Evolutionary conservation across 1,140 invertebrate genomes (phyloP), one percentile per base, ranked within the genome.

Genomic region (Gryon sp.): DNA sequence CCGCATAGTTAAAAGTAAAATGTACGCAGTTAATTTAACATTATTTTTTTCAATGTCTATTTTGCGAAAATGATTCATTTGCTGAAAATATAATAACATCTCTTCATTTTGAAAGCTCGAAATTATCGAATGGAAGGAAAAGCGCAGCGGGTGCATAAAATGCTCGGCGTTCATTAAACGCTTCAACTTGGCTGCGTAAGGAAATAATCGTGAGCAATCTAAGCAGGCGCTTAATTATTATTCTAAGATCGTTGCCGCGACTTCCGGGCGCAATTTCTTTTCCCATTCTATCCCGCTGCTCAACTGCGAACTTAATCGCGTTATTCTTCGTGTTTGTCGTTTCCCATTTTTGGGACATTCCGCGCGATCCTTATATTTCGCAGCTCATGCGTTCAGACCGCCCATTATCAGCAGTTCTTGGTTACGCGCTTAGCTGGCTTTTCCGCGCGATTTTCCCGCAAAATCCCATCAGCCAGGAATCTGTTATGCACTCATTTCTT

Each of bases 391-490:
- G 52, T 70, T 70, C 74, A 65, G 45, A n/a, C n/a, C 57, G 41
- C 41, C 57, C 50, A 62, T 76, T 76, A 69, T 69, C 73, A 75
- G 43, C 43, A 41, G 62, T 68, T n/a, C 48, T 52, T 70, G 52
- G 59, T 65, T 76, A 65, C 59, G 40, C 73, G 65, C 73, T 69
- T 48, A 68, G 59, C 62, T 45, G 59, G 4, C 4, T 63, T 63
- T 69, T 76, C 65, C 55, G 19, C 32, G 48, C 59, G 62, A 76
- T 69, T 76, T 46, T 66, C 62, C 32, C 1, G 2, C 53, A 20
- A 50, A 65, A 74, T 66, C 52, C 62, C 53, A 60, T 66, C 70
- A 66, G 60, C 41, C 45, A 32, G 15, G 52, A 65, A 74, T 53
- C 53, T 52, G 30, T 43, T 72, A 41, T 62, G 50, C 28, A 57